Evolutionary conservation across 1,140 invertebrate species (phyloP).

Genomic region (Araneus ventricosus): DNA sequence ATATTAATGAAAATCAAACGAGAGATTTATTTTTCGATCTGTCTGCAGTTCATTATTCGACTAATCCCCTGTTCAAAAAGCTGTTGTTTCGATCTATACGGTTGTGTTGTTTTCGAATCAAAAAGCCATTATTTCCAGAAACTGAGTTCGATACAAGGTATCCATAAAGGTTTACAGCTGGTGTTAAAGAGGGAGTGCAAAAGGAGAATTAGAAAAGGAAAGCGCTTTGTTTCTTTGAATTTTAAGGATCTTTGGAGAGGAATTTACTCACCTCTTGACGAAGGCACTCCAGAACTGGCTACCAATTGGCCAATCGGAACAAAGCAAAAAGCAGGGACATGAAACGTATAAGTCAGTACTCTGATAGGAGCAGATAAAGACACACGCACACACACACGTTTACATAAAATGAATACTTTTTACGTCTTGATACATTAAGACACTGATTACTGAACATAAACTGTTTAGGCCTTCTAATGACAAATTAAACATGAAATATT

Average conservation of each 20-base stretch:
- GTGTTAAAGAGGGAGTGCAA: constrained; percentile 67
- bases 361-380: constrained; percentile 73
- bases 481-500: too few species aligned
- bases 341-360: constrained; percentile 74
- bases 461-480: too few species aligned
- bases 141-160: neutral
- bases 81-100: too few species aligned
- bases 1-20: too few species aligned
- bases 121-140: constrained; percentile 49
- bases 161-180: constrained; percentile 6
- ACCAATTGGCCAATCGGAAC: constrained; percentile 70
- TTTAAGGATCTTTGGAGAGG: constrained; percentile 68
- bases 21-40: too few species aligned
- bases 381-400: constrained; percentile 70
- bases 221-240: constrained; percentile 31
- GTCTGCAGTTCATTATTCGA: too few species aligned
- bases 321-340: constrained; percentile 76
- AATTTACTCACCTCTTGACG: constrained; percentile 94
- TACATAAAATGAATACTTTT: constrained; percentile 20
- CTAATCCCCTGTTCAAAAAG: too few species aligned
- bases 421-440: constrained; percentile 22
- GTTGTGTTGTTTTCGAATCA: constrained; percentile 8
- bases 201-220: constrained; percentile 57
- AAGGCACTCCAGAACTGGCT: constrained; percentile 94
- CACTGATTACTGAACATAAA: neutral